Base-by-base conservation (phyloP, 1,140 invertebrate species). In the Achatina immaculata region DNA sequence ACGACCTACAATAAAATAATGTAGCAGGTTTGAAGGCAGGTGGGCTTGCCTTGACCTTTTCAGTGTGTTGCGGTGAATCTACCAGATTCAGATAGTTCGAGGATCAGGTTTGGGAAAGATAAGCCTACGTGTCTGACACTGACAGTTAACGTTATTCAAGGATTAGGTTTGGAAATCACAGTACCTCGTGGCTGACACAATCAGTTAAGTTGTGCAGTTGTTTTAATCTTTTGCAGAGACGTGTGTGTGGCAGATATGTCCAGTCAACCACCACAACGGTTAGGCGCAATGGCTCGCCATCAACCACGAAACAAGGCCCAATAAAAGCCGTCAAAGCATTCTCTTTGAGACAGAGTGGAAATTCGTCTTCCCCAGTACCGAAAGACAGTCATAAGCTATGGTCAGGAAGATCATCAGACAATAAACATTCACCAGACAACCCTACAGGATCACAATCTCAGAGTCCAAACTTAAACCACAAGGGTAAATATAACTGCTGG, bases 301-400 rank as follows among this genome's bases (percentile, higher is more conserved):
- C 85, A 38, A 81, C 83, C 16, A 82, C 83, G 71, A 85, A 85
- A 80, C 83, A 83, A 40, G 83, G 86, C 80, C 86, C 86, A 28
- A 85, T 88, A 81, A 88, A 88, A 85, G 86, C 86, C 74, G 84
- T 86, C 28, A 83, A 81, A 76, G 83, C 83, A 65, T 88, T 86
- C 78, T 83, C 83, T 16, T 76, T 88, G 79, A 87, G 85, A 82
- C 78, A 86, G 43, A 83, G 80, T 66, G 51, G 62, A 16, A 66
- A 68, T 28, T 14, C 40, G 34, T 79, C 80, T 65, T 88, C 86
- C 0, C 83, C 86, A 31, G 83, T 84, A 36, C 69, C 82, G 28
- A 80, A 77, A 65, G 83, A 78, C 34, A 55, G 68, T 28, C 42
- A 81, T 36, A 81, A 78, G 48, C 73, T 82, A 36, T 82, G 81